Evolutionary conservation across 1,140 invertebrate species (phyloP), one percentile per base, ranked within the genome.

Genomic region (Phocides pigmalion): DNA sequence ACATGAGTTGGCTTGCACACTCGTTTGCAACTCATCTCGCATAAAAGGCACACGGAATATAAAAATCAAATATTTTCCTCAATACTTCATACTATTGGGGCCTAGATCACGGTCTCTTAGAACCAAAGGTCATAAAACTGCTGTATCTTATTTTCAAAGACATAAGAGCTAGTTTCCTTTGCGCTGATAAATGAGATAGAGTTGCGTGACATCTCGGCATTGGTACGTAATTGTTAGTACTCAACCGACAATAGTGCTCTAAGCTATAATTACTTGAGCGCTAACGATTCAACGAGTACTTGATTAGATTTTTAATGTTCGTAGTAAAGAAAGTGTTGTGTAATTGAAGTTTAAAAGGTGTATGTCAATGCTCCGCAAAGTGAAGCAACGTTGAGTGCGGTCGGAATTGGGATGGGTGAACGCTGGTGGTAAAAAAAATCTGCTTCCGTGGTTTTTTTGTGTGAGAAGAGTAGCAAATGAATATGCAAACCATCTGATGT

Each of bases 191-290:
- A 4, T 12, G 11, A 22, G 11, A 9, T 20, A 11, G 42, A 11
- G 16, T 46, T 46, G 42, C 42, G 42, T 46, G 42, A 20, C 17
- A 46, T 46, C 42, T 12, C 11, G 42, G 8, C 42, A 46, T 46
- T 46, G 42, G 42, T 12, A 19, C 11, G 3, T 19, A 19, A 39
- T 39, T 39, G 35, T 22, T 22, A 22, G 22, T 4, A 11, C 28
- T 32, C 28, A 32, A 20, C 9, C 17, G 15, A 19, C 41, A 1
- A 19, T 44, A 44, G 15, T 44, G 14, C 14, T 44, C 41, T 44
- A 44, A 44, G 41, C 15, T 17, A 19, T 44, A 44, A 44, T 44
- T 44, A 44, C 16, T 44, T 11, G 0, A 44, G 17, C 1, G 8
- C n/a, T 22, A 39, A 14, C 37, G 37, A 39, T 39, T 39, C 3